These are phyloP conservation scores for Anastatus disparis DNA, from an alignment of 1,140 invertebrate genomes.

Conservation along the genomic window DNA sequence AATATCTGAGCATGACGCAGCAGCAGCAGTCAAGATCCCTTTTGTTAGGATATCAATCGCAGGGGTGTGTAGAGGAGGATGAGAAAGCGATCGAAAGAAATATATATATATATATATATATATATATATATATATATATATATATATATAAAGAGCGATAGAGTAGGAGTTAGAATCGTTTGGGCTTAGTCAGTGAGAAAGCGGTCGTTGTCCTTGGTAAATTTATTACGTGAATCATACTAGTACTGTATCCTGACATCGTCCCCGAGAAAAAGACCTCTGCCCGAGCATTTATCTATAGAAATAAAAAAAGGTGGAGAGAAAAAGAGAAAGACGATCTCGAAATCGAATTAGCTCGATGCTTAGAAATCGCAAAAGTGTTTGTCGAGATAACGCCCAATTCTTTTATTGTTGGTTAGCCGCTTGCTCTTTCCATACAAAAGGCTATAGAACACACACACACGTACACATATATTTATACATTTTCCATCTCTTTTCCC, in stretches of 20 bases:
- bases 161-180: no score
- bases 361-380: background rate
- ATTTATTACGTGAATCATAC: slow-evolving; percentile 22
- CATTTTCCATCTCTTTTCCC: background rate
- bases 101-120: no score
- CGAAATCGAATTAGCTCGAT: background rate
- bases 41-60: slow-evolving; percentile 21
- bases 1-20: slow-evolving; percentile 19
- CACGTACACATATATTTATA: no score
- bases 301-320: no score
- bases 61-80: background rate
- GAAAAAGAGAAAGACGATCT: background rate
- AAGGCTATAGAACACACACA: no score
- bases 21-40: background rate
- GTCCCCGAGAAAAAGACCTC: no score
- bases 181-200: background rate
- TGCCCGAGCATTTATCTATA: no score
- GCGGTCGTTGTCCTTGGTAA: background rate
- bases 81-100: no score
- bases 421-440: background rate
- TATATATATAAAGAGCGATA: no score
- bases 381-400: background rate
- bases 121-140: no score
- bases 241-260: background rate
- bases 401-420: no score